These are phyloP conservation scores for Sanderia malayensis DNA, from an alignment of 30 jellyfish, hydroid and myxozoan genomes.

Conservation along the genomic window DNA sequence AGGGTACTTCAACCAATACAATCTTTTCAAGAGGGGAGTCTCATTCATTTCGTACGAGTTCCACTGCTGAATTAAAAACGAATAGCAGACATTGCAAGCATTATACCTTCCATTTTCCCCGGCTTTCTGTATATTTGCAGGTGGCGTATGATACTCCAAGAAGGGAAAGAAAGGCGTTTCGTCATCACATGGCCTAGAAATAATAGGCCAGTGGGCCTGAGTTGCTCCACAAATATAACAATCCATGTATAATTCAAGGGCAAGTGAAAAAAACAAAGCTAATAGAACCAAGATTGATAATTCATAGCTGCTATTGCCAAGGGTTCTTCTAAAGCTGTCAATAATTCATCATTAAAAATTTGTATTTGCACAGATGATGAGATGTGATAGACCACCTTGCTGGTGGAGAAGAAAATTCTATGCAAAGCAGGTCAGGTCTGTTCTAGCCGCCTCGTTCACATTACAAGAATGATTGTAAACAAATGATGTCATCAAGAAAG, in stretches of 20 bases:
- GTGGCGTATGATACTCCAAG: constrained; percentile 68
- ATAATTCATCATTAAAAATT: background rate
- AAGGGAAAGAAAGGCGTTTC: constrained; percentile 79
- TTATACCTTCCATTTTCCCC: constrained; percentile 34
- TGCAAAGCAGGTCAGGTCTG: too few species aligned
- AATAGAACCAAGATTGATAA: too few species aligned
- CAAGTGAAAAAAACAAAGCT: too few species aligned
- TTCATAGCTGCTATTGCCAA: background rate
- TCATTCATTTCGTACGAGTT: constrained; percentile 57
- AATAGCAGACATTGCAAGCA: constrained; percentile 76
- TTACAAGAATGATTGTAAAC: too few species aligned
- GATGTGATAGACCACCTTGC: background rate
- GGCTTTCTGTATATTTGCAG: constrained; percentile 15
- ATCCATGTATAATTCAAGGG: constrained; percentile 13
- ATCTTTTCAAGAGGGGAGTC: constrained; percentile 66
- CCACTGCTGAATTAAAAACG: constrained; percentile 90
- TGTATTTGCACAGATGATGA: background rate
- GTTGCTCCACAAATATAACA: constrained; percentile 80
- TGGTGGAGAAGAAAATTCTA: too few species aligned
- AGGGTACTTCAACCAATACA: constrained; percentile 69
- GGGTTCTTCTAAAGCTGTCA: background rate
- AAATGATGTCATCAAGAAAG: too few species aligned
- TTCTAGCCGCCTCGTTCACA: too few species aligned
- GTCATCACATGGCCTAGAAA: constrained; percentile 43
- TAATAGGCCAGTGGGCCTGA: constrained; percentile 63